phyloP scores from a whole-genome alignment of 2,113 vertebrate genomes.

The Drymodes brunneopygia region DNA sequence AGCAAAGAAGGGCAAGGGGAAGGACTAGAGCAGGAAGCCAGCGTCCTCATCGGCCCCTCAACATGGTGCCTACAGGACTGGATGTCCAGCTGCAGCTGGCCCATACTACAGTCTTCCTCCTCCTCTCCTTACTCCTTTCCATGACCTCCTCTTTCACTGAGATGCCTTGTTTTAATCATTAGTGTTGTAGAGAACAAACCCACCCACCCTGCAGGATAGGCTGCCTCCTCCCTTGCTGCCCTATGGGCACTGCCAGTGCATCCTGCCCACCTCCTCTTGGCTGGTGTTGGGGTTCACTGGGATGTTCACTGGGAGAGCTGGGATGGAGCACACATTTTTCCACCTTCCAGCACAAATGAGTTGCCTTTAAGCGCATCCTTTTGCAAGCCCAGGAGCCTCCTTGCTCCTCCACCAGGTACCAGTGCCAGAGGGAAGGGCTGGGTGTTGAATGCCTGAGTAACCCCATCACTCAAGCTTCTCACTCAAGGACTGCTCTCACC shows the following conservation, averaged over 20 bases:
- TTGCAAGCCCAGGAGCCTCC: background rate
- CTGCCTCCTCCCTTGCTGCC: background rate
- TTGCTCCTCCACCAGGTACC: rapidly evolving
- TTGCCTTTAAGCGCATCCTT: background rate
- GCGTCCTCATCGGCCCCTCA: background rate
- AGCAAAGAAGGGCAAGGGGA: constrained; percentile 85
- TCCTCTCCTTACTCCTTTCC: constrained; percentile 3
- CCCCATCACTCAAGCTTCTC: background rate
- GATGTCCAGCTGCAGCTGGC: constrained; percentile 2
- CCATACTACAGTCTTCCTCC: background rate
- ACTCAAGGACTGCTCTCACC: background rate
- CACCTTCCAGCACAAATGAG: background rate
- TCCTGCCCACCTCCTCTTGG: background rate
- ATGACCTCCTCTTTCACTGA: constrained; percentile 30
- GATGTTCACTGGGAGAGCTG: background rate
- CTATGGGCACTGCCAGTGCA: background rate
- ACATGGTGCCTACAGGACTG: background rate
- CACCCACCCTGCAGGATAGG: background rate
- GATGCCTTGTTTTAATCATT: constrained; percentile 67
- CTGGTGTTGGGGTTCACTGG: background rate
- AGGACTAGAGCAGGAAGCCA: constrained; percentile 65
- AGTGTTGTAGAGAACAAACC: constrained; percentile 62
- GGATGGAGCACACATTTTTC: background rate
- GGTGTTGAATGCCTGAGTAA: background rate
- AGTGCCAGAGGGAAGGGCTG: background rate